Conservation (phyloP, 2,797 vertebrate species). For the Mormyrus hasselquistii region DNA sequence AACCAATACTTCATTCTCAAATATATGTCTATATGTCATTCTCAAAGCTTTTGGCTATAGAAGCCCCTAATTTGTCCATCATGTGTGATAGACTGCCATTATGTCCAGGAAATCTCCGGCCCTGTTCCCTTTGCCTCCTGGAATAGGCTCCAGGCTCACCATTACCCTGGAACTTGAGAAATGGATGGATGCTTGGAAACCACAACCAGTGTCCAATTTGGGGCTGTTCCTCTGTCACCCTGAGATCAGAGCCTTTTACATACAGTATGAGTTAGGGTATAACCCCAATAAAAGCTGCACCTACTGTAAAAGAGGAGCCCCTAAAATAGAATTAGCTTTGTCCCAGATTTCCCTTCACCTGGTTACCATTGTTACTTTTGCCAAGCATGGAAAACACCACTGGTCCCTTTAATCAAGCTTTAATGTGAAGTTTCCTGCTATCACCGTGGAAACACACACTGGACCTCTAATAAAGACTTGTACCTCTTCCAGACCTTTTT, state of each 20-base stretch:
- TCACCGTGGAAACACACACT: slow-evolving; percentile 29
- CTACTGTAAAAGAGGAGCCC: background rate
- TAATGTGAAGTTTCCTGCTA: slow-evolving; percentile 37
- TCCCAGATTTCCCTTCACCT: slow-evolving; percentile 33
- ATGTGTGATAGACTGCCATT: background rate
- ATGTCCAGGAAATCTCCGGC: background rate
- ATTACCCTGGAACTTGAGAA: background rate
- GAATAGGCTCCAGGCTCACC: background rate
- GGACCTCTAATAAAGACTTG: slow-evolving; percentile 26
- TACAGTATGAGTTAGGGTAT: background rate
- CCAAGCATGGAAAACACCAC: slow-evolving; percentile 37
- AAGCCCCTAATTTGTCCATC: background rate
- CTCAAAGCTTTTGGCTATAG: background rate
- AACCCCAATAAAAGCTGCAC: background rate
- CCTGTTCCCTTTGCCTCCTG: background rate
- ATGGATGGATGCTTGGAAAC: background rate
- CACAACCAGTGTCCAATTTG: background rate
- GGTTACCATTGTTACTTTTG: slow-evolving; percentile 39
- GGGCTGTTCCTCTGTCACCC: background rate
- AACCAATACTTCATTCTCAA: background rate
- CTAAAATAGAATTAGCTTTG: background rate
- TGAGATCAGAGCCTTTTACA: background rate
- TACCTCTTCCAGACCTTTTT: slow-evolving; percentile 28
- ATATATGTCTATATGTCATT: background rate
- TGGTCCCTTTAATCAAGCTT: slow-evolving; percentile 26